Evolutionary conservation across 1,140 invertebrate genomes (phyloP).

Genomic region (Trialeurodes vaporariorum): DNA sequence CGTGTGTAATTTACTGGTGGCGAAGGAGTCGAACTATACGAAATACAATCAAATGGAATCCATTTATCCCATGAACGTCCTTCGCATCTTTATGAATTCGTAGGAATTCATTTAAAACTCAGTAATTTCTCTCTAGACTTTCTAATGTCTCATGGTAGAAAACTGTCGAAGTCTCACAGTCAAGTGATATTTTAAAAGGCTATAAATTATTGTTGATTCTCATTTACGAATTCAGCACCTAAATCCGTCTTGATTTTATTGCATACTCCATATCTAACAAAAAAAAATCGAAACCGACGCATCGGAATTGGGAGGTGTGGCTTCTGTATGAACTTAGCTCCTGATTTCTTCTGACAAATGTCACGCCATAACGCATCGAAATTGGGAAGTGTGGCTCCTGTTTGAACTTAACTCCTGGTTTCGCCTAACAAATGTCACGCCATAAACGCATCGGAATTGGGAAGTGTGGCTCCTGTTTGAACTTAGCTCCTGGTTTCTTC

Average conservation of each 20-base stretch:
- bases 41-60: background rate
- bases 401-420: too few species aligned
- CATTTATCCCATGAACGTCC: background rate
- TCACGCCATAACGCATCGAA: too few species aligned
- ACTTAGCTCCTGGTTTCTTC: too few species aligned
- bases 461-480: too few species aligned
- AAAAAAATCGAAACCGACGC: too few species aligned
- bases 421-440: too few species aligned
- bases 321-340: too few species aligned
- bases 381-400: too few species aligned
- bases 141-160: slow-evolving; percentile 30
- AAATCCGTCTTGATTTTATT: slow-evolving; percentile 14
- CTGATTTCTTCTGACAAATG: too few species aligned
- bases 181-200: slow-evolving; percentile 27
- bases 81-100: slow-evolving; percentile 16
- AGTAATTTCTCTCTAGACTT: slow-evolving; percentile 32
- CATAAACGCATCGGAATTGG: too few species aligned
- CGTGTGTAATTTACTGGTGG: background rate
- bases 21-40: background rate
- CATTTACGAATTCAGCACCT: slow-evolving; percentile 17
- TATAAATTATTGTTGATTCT: slow-evolving; percentile 26
- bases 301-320: too few species aligned
- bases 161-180: slow-evolving; percentile 20
- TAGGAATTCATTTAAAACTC: slow-evolving; percentile 33
- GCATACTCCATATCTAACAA: slow-evolving; percentile 14